phyloP scores from a whole-genome alignment of 1,140 invertebrate genomes.

The Drosophila elegans region DNA sequence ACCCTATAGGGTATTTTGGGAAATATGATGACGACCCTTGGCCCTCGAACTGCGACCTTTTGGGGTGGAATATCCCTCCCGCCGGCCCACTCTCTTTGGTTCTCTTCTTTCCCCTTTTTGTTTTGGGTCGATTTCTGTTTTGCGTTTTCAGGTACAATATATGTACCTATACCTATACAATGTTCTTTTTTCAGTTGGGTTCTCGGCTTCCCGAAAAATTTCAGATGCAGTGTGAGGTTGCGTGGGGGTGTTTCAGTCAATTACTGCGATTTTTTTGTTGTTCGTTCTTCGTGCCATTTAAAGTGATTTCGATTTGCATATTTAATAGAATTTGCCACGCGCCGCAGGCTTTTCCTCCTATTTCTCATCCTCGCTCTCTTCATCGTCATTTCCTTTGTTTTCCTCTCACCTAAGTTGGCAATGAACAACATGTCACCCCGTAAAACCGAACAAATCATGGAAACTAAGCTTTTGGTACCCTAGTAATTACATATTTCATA shows the following conservation, averaged over 20 bases:
- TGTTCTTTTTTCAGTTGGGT: constrained; percentile 4
- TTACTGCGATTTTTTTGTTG: constrained; percentile 58
- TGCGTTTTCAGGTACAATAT: constrained; percentile 26
- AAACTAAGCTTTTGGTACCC: not conserved
- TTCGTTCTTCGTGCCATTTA: constrained; percentile 22
- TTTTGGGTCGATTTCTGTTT: constrained; percentile 44
- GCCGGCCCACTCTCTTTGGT: not conserved
- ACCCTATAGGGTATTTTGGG: constrained; percentile 32
- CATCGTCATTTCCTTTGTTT: not conserved
- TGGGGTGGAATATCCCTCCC: constrained; percentile 49
- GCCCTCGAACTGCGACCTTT: constrained; percentile 30
- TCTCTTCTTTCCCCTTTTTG: constrained; percentile 14
- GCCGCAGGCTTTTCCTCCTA: constrained; percentile 25
- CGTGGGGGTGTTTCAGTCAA: constrained; percentile 28
- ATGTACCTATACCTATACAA: constrained; percentile 3
- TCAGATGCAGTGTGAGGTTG: constrained; percentile 26
- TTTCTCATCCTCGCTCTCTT: constrained; percentile 5
- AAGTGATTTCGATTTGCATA: constrained; percentile 65
- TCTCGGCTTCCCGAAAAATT: constrained; percentile 1
- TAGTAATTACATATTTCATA: not conserved
- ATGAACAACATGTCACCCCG: constrained; percentile 23
- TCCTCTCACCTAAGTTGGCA: constrained; percentile 19
- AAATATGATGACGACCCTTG: constrained; percentile 49
- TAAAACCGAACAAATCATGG: not conserved
- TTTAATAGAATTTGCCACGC: constrained; percentile 70